Evolutionary conservation across 2,888 invertebrate genomes (phyloP).

Genomic region (Thumatha senex): DNA sequence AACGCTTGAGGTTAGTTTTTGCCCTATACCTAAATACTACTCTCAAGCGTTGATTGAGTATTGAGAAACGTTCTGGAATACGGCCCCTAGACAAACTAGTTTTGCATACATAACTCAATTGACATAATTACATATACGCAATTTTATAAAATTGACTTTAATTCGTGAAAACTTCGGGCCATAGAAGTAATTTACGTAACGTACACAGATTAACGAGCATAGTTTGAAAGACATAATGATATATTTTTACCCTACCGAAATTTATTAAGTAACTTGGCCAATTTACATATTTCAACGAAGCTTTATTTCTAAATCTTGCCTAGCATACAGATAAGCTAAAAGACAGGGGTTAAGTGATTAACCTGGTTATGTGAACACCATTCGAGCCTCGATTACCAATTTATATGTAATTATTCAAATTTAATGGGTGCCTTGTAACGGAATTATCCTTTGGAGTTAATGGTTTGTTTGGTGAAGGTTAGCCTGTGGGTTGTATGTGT

Average conservation of each 20-base stretch:
- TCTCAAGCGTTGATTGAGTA: too few species aligned
- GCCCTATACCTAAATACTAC: too few species aligned
- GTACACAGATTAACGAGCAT: too few species aligned
- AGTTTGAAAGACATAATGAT: too few species aligned
- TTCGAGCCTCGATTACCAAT: constrained; percentile 23
- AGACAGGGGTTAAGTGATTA: constrained; percentile 19
- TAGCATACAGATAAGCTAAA: constrained; percentile 8
- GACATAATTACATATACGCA: too few species aligned
- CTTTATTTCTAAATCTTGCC: neutral
- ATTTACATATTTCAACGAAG: neutral
- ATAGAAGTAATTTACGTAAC: too few species aligned
- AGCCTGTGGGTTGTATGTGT: constrained; percentile 5
- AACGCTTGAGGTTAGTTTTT: too few species aligned
- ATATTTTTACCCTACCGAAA: neutral
- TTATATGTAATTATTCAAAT: constrained; percentile 34
- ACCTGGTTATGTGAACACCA: constrained; percentile 16
- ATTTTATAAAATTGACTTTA: too few species aligned
- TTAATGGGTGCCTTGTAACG: constrained; percentile 21
- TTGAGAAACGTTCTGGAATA: too few species aligned
- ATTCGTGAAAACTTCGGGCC: too few species aligned
- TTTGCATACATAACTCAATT: too few species aligned
- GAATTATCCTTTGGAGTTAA: constrained; percentile 28
- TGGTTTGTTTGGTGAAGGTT: constrained; percentile 17
- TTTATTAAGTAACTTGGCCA: neutral
- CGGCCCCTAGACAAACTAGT: too few species aligned